A percentile compares a stretch with the other conserved stretches of the same genome.
These are phyloP conservation scores for Enteromius argenteus DNA, from an alignment of 2,797 vertebrate species.

Conservation along the genomic window DNA sequence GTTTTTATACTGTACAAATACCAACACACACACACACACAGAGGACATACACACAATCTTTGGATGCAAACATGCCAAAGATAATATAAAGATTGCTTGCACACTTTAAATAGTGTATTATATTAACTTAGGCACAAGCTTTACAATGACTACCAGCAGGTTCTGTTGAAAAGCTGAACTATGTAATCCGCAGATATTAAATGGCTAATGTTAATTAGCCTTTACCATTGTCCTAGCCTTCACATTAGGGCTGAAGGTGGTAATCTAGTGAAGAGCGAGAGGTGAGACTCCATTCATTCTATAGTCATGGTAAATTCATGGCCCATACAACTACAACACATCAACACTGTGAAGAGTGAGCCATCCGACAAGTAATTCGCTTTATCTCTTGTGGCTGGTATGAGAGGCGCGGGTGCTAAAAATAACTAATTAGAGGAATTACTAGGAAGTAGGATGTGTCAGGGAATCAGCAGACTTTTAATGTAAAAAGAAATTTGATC, in stretches of 20 bases:
- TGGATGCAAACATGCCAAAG: neutral
- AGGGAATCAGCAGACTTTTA: conserved; percentile 71
- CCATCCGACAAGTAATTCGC: conserved; percentile 75
- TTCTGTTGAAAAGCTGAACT: conserved; percentile 33
- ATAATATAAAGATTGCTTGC: neutral
- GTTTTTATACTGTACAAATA: neutral
- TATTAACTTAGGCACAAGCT: neutral
- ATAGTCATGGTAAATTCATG: conserved; percentile 46
- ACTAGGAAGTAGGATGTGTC: conserved; percentile 62
- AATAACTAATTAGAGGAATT: conserved; percentile 79
- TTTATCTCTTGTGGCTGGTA: conserved; percentile 61
- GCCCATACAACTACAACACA: conserved; percentile 41
- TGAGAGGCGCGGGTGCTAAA: conserved; percentile 69
- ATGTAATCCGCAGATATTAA: conserved; percentile 57
- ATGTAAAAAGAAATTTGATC: conserved; percentile 86
- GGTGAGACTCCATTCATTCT: conserved; percentile 52
- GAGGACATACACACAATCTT: neutral
- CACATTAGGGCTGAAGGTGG: conserved; percentile 46
- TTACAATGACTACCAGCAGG: neutral
- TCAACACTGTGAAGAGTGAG: conserved; percentile 49
- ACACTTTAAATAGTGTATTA: neutral
- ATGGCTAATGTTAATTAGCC: conserved; percentile 57
- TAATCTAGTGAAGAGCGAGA: conserved; percentile 55
- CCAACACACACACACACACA: neutral
- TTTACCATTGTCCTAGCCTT: conserved; percentile 47